Evolutionary conservation across 2,113 vertebrate species (phyloP), one percentile per base, ranked within the genome.

Genomic region (Echinops telfairi): DNA sequence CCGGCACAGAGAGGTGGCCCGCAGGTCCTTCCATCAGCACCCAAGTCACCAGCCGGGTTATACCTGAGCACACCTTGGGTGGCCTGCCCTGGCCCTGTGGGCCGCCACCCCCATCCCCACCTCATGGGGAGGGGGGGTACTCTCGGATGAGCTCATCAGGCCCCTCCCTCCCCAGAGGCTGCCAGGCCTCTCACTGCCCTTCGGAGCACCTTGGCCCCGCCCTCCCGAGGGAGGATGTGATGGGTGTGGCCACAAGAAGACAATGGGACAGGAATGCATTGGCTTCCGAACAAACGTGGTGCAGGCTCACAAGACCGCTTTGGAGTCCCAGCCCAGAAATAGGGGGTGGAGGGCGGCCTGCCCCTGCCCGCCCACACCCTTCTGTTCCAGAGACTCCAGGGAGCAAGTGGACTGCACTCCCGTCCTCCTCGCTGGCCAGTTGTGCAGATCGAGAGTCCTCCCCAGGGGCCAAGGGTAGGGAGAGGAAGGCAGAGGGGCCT

Each of bases 201-300:
- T 84, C 22, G 1, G 3, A 95, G 94, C 95, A 92, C 95, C 97
- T 95, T 76, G 93, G 97, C 95, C 88, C 91, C 89, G 87, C 96
- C 96, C 94, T 53, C 47, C 47, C 0, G 14, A 95, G 97, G 95
- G 97, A 97, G 97, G 97, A 97, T 96, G 47, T 96, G 95, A 93
- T 94, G 96, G 97, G 97, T 95, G 97, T 96, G 96, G 88, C 96
- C 93, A 96, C 95, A 96, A 96, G 95, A 95, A 96, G 96, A 97
- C 97, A 97, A 97, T 97, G 91, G 96, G 96, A 88, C 94, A 94
- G 97, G 97, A 97, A 97, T 97, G 97, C 84, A 66, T 90, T 92
- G 57, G 96, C 96, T 97, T 97, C 97, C 97, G 91, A 96, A 93
- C 97, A 96, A 95, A 96, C 96, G 96, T 92, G 88, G 93, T 95